Evolutionary conservation across 2,113 vertebrate species (phyloP), one percentile per base, ranked within the genome.

Genomic region (Rutilus rutilus): DNA sequence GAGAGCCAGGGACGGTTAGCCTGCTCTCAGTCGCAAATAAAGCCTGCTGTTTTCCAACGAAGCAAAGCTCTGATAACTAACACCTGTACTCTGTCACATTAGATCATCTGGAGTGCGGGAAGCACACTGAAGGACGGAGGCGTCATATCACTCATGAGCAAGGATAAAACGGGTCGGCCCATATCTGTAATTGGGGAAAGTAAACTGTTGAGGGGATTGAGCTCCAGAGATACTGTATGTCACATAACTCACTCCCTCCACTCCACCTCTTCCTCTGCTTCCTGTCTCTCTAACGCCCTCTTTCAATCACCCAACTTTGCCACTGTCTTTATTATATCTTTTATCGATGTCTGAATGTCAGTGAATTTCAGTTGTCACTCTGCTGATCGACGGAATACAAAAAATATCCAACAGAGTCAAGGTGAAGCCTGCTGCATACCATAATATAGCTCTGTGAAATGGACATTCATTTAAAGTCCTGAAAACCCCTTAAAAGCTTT

Each of bases 121-220:
- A 91, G 88, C 79, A 88, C 91, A 91, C 85, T 81, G 91, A 94
- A 95, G 93, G 94, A 93, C 93, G 91, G 92, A 89, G 88, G 88
- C 89, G 85, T 92, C 89, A 90, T 91, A 80, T 83, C 78, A 90
- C 90, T 86, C 84, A 86, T 86, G 87, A 85, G 89, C 90, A 90
- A 85, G 90, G 92, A 91, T 90, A 88, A 90, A 93, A 90, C 90
- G 91, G 52, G 87, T 87, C 93, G 85, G 87, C 90, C 91, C 90
- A 90, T 92, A 93, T 92, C 91, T 93, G 92, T 92, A 93, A 91
- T 92, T 93, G 93, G 92, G 90, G 92, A 91, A 94, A 91, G 93
- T 92, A 93, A 93, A 94, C 83, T 79, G 54, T 77, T 33, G 17
- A 79, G 57, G 62, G 71, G 60, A 78, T 74, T 85, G 84, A 85